Conservation (phyloP, 2,888 invertebrate species). For the Drosophila acutilabella region DNA sequence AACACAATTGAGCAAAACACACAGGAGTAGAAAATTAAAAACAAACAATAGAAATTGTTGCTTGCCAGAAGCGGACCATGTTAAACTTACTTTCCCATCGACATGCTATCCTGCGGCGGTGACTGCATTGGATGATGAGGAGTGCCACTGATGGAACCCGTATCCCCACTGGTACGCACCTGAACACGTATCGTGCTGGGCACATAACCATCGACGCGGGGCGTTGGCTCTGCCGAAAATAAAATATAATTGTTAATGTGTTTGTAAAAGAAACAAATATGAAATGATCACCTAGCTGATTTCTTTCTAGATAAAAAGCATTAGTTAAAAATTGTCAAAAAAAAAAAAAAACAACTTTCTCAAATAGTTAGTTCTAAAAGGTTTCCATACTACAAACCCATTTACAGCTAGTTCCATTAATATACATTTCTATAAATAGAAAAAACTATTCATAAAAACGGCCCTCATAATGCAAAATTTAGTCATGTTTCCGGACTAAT, state of each 20-base stretch:
- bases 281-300: constrained; percentile 7
- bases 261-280: not conserved
- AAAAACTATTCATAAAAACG: too few relatives aligned
- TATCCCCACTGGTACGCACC: constrained; percentile 88
- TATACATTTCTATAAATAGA: too few relatives aligned
- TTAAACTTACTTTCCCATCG: constrained; percentile 89
- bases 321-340: not conserved
- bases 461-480: too few relatives aligned
- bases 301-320: not conserved
- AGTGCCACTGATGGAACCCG: constrained; percentile 86
- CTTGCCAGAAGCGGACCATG: constrained; percentile 21
- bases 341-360: too few relatives aligned
- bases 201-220: constrained; percentile 90
- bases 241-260: constrained; percentile 8
- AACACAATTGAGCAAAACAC: constrained; percentile 3
- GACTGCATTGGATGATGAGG: constrained; percentile 90
- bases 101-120: constrained; percentile 86
- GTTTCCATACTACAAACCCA: too few relatives aligned
- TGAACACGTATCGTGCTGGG: constrained; percentile 93
- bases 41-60: constrained; percentile 19
- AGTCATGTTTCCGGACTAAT: too few relatives aligned
- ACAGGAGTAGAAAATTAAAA: constrained; percentile 16
- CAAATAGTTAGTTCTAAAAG: too few relatives aligned
- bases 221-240: constrained; percentile 81
- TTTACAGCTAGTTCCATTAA: too few relatives aligned